Conservation (phyloP, 2,113 vertebrate genomes). For the Mastomys natalensis region DNA sequence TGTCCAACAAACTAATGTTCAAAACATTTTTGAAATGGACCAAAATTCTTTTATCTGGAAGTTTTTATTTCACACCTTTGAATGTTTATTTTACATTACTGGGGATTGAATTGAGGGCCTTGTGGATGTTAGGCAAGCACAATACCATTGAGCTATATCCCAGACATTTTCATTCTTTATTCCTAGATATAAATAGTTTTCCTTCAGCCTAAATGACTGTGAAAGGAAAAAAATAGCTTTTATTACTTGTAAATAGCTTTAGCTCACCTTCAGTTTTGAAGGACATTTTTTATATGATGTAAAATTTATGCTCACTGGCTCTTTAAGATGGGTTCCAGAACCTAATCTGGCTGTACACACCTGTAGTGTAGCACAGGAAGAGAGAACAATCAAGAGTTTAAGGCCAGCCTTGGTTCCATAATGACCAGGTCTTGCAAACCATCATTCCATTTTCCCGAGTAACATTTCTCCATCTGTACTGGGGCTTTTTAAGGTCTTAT, state of each 20-base stretch:
- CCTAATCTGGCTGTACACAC: no score
- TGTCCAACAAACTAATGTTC: not conserved
- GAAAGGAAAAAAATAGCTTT: not conserved
- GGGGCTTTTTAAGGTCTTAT: not conserved
- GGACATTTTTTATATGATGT: not conserved
- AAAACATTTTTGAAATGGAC: not conserved
- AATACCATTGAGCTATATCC: not conserved
- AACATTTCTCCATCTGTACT: not conserved
- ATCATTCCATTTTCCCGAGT: not conserved
- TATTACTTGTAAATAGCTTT: not conserved
- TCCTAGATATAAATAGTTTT: not conserved
- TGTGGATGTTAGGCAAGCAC: not conserved
- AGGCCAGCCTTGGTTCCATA: no score
- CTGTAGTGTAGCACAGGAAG: not conserved
- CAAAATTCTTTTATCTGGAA: not conserved
- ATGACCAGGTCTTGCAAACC: not conserved
- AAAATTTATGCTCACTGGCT: not conserved
- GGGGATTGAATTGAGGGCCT: not conserved
- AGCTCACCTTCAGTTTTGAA: constrained; percentile 17
- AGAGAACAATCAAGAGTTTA: not conserved
- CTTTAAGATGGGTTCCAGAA: not conserved
- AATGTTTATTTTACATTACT: not conserved
- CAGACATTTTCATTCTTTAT: not conserved
- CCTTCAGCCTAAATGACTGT: not conserved
- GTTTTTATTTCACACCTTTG: not conserved